Base-by-base conservation (phyloP, 2,113 vertebrate genomes). In the Tapirus terrestris region DNA sequence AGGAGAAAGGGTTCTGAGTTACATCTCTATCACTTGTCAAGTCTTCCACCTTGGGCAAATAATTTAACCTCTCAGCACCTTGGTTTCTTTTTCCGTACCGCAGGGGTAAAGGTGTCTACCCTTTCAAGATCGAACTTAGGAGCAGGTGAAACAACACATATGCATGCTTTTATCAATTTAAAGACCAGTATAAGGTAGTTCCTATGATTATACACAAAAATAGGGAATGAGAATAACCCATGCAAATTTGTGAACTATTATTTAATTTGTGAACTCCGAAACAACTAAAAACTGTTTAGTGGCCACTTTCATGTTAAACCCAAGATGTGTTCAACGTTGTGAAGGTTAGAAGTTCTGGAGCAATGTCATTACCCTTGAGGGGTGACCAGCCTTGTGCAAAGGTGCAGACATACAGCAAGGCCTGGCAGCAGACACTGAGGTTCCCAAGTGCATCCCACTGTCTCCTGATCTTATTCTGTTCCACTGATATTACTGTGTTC, bases 391-490 rank as follows among this genome's bases (percentile, higher is more conserved):
- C 33, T 51, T 33, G 29, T 25, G 6, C 48, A 36, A 20, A 68
- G 7, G 3, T 4, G 2, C 1, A 58, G 39, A n/a, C 23, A 18
- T 1, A 0, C 21, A 61, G 31, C 23, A 63, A 84, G 16, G 13
- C 9, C 25, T 29, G 83, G 13, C 5, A 20, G 5, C 33, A 33
- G n/a, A 20, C 10, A 0, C 67, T 7, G 39, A 63, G 23, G 18
- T 12, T 53, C 60, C 14, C 4, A 85, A 8, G 23, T 51, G 8
- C 27, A 6, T 27, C 17, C 7, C 10, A 21, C 29, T 27, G 39
- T 45, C 10, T 45, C 6, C 3, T 31, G 2, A 6, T 27, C 58
- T n/a, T 45, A 7, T 25, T 88, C 11, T 23, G 23, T 67, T 56
- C 36, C 68, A 2, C 21, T 36, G 21, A 27, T 5, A 25, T 14